Evolutionary conservation across 2,888 invertebrate species (phyloP), one percentile per base, ranked within the genome.

Genomic region (Nasonia oneida): DNA sequence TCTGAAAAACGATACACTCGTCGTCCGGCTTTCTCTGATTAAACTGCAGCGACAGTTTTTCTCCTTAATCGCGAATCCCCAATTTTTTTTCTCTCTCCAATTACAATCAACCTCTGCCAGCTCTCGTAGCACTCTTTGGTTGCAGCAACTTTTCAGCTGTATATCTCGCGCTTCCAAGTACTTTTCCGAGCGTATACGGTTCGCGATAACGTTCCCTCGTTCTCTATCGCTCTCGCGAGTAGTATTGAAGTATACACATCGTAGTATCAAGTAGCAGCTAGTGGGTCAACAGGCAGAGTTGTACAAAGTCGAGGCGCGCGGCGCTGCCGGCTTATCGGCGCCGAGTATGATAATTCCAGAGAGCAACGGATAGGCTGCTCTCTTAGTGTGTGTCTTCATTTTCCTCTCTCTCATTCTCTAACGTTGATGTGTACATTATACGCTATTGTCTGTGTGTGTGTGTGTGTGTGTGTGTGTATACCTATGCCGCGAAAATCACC

Each of bases 241-340:
- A 61, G 74, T 81, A 74, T 74, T 42, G 42, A 81, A 73, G 42
- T 61, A 15, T 57, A 10, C 42, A 10, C 10, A 8, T 8, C 10
- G n/a, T 3, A 61, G 37, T 81, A 81, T 81, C 74, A 61, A 74
- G 81, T 74, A 74, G 81, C 74, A 74, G 29, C 29, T 29, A 29
- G 29, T 81, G 61, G 81, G 74, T 81, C 74, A 81, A 74, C 81
- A 42, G 18, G 29, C n/a, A 64, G 64, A 64, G 29, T 64, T 64
- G 29, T 64, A 64, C 64, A 64, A 61, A 23, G 64, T 64, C 64
- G 29, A 12, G 23, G 29, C 29, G 29, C 29, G 37, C 4, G 37
- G 37, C 4, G 37, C 37, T 37, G 37, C 4, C 37, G 18, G 53
- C 53, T 64, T 64, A 64, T 64, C 64, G 18, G 64, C 64, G 57